A percentile compares a stretch with the other conserved stretches of the same genome.
Conservation (phyloP, 2,113 vertebrate genomes). For the Cebus imitator region DNA sequence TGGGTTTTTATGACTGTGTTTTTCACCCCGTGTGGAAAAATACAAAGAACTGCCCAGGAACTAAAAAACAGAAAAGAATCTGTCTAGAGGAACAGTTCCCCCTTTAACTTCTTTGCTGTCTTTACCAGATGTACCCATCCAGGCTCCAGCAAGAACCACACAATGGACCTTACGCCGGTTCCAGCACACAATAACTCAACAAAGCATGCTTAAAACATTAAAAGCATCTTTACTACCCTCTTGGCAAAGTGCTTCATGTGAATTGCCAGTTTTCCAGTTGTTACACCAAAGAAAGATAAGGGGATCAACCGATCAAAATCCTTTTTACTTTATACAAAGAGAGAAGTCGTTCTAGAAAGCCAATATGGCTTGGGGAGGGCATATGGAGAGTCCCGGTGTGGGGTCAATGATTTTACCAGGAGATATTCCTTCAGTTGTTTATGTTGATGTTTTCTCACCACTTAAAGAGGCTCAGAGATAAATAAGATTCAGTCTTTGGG, state of each 20-base stretch:
- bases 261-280: not conserved
- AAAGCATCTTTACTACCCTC: not conserved
- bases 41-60: conserved; percentile 47
- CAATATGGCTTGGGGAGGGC: not conserved
- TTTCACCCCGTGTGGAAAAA: conserved; percentile 66
- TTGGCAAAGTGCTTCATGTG: not conserved
- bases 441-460: not conserved
- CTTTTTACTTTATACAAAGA: not conserved
- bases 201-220: not conserved
- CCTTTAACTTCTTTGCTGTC: not conserved
- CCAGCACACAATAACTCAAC: not conserved
- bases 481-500: not conserved
- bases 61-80: not conserved
- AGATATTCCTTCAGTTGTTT: not conserved
- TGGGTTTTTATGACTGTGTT: conserved; percentile 62
- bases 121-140: conserved; percentile 8
- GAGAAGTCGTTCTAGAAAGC: not conserved
- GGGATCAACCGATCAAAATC: not conserved
- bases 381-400: not conserved
- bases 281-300: not conserved
- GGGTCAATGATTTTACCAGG: not conserved
- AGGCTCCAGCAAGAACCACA: not conserved
- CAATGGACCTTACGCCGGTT: rapidly evolving
- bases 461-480: not conserved
- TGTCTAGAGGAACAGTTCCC: conserved; percentile 1